A percentile compares a stretch with the other conserved stretches of the same genome.
phyloP scores from a whole-genome alignment of 2,888 invertebrate genomes.

The Teleiodes luculella region DNA sequence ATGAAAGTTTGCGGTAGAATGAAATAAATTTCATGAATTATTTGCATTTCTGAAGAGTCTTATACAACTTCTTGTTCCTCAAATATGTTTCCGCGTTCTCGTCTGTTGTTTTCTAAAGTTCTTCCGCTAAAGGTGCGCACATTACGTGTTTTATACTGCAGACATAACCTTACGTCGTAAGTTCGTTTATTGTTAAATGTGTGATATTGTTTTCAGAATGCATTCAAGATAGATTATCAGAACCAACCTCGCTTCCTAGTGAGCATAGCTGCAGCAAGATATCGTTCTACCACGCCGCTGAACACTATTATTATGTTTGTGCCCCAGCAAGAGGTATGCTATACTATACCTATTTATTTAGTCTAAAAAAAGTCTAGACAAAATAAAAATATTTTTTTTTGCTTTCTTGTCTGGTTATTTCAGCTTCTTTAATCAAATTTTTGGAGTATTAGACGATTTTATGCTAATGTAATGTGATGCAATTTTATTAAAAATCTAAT shows the following conservation, averaged over 20 bases:
- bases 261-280: conserved; percentile 53
- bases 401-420: no score
- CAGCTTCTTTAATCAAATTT: no score
- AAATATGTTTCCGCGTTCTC: conserved; percentile 70
- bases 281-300: conserved; percentile 84
- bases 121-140: conserved; percentile 53
- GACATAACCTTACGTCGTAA: conserved; percentile 34
- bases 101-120: conserved; percentile 53
- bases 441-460: no score
- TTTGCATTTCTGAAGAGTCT: neutral
- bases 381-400: no score
- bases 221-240: conserved; percentile 56
- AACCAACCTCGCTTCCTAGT: conserved; percentile 61
- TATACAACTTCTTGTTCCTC: neutral
- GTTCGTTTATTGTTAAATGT: no score
- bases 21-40: neutral
- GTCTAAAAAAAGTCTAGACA: no score
- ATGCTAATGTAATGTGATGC: no score
- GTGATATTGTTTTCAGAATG: conserved; percentile 62
- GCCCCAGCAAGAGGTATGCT: conserved; percentile 96
- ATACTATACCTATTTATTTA: no score
- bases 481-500: neutral
- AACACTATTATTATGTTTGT: conserved; percentile 98
- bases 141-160: conserved; percentile 19
- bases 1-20: neutral